Evolutionary conservation across 1,140 invertebrate genomes (phyloP), one percentile per base, ranked within the genome.

Genomic region (Heliconius melpomene): DNA sequence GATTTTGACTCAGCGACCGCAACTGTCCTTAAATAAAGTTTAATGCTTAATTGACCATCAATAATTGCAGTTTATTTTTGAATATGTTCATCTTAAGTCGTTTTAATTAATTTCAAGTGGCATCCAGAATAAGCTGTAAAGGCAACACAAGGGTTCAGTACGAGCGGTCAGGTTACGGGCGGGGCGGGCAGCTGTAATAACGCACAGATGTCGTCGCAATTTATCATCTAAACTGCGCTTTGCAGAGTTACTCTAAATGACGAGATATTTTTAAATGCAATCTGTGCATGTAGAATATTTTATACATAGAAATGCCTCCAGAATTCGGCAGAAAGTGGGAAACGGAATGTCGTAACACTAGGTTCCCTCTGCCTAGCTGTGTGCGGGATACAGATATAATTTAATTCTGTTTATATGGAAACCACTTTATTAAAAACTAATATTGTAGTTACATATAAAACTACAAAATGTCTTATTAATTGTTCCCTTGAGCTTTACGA

Each of bases 31-130:
- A 60, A 23, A 23, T 60, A 13, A 23, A 23, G n/a, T 60, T n/a
- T 23, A 66, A 66, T 70, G 32, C 7, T 36, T 57, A 66, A 66
- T 52, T 50, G 20, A 46, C 20, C 52, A 82, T 74, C 79, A 71
- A 77, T 79, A 74, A 70, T 72, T 72, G 71, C 54, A 72, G 75
- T 78, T 70, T 78, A 74, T 72, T 75, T 80, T 72, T 74, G 73
- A 54, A 57, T 57, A 23, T 57, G 8, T 57, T 13, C 60, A 79
- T 66, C 57, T 81, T 79, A 78, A 78, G 79, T 83, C 77, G 79
- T 77, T 75, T 78, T 80, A 83, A 83, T 83, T 83, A 78, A 81
- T 77, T 79, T 83, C 82, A 79, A 83, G 82, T 83, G 77, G 74
- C 74, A 72, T 81, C 79, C 77, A 79, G 75, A 72, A 81, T 83